Evolutionary conservation across 2,797 vertebrate genomes (phyloP), one percentile per base, ranked within the genome.

Genomic region (Jordanella pulchra): DNA sequence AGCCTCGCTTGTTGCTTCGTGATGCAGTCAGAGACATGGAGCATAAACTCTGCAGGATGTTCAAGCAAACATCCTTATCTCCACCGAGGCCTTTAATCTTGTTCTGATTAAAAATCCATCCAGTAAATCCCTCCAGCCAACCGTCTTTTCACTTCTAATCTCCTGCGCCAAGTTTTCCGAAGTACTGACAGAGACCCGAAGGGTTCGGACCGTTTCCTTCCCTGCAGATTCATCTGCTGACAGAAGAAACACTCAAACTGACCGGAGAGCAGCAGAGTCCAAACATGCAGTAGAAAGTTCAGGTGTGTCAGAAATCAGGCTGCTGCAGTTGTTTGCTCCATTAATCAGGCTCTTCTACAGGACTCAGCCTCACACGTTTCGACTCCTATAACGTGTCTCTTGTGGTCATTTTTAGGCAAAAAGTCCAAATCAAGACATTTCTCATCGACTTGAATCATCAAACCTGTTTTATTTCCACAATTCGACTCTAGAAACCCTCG

Each of bases 21-120:
- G 39, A 44, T 17, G 60, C 60, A 15, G 25, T 63, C 60, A 44
- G 60, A 61, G 21, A 25, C 35, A 7, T 1, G 39, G 0, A n/a
- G 35, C 60, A 25, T 35, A 44, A 63, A 63, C 60, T 3, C 60
- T 6, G 60, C n/a, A 25, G 23, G 35, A 11, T 13, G 53, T 54
- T 54, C 47, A 48, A 6, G 15, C 47, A 67, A 68, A 74, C 64
- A 55, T 63, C 35, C 51, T 3, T 6, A 21, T 54, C 35, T 60
- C 11, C 53, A 28, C 64, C 15, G 1, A 12, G 23, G 25, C 67
- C 14, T 80, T 72, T 82, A 80, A 85, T 82, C 74, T 55, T 56
- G 27, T 65, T 89, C 76, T 87, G 67, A 87, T 89, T 82, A 81
- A 81, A 84, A 44, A 61, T 65, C 45, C 75, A 71, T 83, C 71